These are phyloP conservation scores for Cryptus viduatorius DNA, from an alignment of 2,888 invertebrate species.

Conservation along the genomic window DNA sequence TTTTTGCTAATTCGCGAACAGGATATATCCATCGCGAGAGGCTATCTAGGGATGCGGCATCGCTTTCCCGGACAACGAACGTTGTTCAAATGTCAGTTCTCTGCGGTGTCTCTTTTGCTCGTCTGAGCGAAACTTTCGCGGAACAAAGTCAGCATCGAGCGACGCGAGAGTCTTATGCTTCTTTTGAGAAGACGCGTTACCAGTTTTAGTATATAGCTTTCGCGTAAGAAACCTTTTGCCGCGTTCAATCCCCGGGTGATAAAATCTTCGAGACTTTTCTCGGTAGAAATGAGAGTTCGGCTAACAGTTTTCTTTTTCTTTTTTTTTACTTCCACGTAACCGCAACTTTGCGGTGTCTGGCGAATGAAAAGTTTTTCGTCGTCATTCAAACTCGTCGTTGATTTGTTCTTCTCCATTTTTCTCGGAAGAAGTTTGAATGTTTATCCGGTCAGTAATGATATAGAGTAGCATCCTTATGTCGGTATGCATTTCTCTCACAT, in stretches of 20 bases:
- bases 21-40: constrained; percentile 30
- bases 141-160: constrained; percentile 30
- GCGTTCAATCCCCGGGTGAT: constrained; percentile 36
- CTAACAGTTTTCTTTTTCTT: background rate
- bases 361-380: background rate
- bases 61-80: constrained; percentile 5
- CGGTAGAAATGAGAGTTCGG: constrained; percentile 4
- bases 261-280: constrained; percentile 21
- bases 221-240: constrained; percentile 26
- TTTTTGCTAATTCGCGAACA: background rate
- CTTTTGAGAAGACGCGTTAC: constrained; percentile 33
- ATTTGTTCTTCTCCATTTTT: background rate
- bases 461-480: constrained; percentile 22
- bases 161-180: constrained; percentile 9
- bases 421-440: constrained; percentile 20
- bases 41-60: background rate
- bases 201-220: constrained; percentile 17
- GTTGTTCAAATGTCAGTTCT: constrained; percentile 28
- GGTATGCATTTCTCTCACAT: constrained; percentile 47
- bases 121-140: constrained; percentile 58
- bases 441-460: constrained; percentile 1
- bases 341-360: background rate
- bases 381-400: background rate
- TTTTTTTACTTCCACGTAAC: constrained; percentile 1
- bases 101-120: constrained; percentile 16